A percentile compares a stretch with the other conserved stretches of the same genome.
Evolutionary conservation across 2,888 invertebrate species (phyloP).

Genomic region (Gymnoscelis rufifasciata): DNA sequence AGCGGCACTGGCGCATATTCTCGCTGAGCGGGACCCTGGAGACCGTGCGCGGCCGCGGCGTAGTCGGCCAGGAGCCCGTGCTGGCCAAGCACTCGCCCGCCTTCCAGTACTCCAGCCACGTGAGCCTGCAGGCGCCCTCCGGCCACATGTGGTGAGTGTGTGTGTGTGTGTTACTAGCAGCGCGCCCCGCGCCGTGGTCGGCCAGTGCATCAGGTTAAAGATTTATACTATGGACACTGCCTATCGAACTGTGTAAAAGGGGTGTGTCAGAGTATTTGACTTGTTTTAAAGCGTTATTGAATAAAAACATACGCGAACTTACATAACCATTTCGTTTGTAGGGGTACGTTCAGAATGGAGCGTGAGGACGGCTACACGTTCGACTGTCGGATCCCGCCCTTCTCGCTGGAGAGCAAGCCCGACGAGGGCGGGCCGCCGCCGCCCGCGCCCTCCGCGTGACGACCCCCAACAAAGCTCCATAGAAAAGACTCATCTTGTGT

Average conservation of each 20-base stretch:
- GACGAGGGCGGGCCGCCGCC: conserved; percentile 77
- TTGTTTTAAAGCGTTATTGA: too few species aligned
- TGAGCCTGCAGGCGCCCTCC: conserved; percentile 96
- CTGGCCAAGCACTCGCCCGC: conserved; percentile 92
- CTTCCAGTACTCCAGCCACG: conserved; percentile 98
- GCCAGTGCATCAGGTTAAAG: too few species aligned
- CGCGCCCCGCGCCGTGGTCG: background rate
- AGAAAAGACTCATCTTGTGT: conserved; percentile 13
- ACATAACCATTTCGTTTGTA: conserved; percentile 26
- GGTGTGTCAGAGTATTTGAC: too few species aligned
- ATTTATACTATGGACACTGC: too few species aligned
- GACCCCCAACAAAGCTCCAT: background rate
- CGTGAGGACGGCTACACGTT: conserved; percentile 97
- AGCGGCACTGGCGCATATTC: conserved; percentile 99
- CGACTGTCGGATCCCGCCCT: conserved; percentile 98
- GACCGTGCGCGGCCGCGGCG: conserved; percentile 95
- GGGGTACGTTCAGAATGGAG: conserved; percentile 97
- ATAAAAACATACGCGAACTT: too few species aligned
- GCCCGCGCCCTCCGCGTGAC: conserved; percentile 56
- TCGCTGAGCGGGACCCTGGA: conserved; percentile 95
- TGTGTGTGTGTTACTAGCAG: background rate
- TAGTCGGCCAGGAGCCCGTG: conserved; percentile 98
- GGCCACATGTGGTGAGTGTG: conserved; percentile 94
- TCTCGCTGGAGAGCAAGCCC: conserved; percentile 96
- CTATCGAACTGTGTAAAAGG: too few species aligned